Evolutionary conservation across 1,140 invertebrate species (phyloP).

Genomic region (Pararge aegeria): DNA sequence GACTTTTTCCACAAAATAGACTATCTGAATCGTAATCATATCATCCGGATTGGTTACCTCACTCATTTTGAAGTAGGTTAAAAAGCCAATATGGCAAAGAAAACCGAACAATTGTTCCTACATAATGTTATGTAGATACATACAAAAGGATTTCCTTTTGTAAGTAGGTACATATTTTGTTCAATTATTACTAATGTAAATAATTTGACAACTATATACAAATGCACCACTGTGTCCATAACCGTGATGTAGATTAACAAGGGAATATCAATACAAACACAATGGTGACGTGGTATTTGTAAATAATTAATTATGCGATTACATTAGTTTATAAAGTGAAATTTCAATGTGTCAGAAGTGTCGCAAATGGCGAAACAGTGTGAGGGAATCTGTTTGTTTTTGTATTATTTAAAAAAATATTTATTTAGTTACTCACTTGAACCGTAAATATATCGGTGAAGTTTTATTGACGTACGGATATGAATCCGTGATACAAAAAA

Average conservation of each 20-base stretch:
- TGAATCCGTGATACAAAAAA: constrained; percentile 38
- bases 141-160: too few species aligned
- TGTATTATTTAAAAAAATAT: constrained; percentile 1
- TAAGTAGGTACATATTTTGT: too few species aligned
- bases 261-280: constrained; percentile 1
- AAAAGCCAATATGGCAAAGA: too few species aligned
- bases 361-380: constrained; percentile 12
- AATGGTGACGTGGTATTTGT: constrained; percentile 13
- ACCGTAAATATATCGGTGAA: constrained; percentile 12
- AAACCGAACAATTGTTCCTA: too few species aligned
- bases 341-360: constrained; percentile 29
- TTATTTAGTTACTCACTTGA: constrained; percentile 5
- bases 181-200: too few species aligned
- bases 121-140: too few species aligned
- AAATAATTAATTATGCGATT: constrained; percentile 51
- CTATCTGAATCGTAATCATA: too few species aligned
- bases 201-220: too few species aligned
- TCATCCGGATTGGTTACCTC: too few species aligned
- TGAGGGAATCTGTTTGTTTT: constrained; percentile 5
- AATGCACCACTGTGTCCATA: not conserved
- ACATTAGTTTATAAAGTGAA: constrained; percentile 36
- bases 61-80: too few species aligned
- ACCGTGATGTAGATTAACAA: not conserved
- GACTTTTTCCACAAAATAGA: too few species aligned
- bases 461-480: constrained; percentile 2